Base-by-base conservation (phyloP, 1,140 invertebrate species). In the Steinernema feltiae region DNA sequence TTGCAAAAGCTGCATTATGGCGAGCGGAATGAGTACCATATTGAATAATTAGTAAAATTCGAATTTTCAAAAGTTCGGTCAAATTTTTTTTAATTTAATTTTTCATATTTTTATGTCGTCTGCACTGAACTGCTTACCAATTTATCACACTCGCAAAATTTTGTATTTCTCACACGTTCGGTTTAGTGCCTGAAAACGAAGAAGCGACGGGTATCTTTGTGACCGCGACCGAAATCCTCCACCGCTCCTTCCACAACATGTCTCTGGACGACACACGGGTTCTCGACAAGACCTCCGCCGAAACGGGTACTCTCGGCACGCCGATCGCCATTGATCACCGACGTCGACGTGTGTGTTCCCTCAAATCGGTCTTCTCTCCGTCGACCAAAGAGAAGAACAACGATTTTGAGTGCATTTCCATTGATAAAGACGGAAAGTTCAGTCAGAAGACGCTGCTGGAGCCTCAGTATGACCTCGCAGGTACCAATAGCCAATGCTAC, bases 181-280 rank as follows among this genome's bases (percentile, higher is more conserved):
- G 41, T n/a, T 46, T 46, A 46, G 53, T 63, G 53, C 53, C 53
- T 63, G 53, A 63, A 27, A 63, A 15, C 24, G 53, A 63, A 63
- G 53, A 63, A 63, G 53, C 53, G 24, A 63, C 53, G 53, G 53
- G 53, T 63, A 17, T 63, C 24, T 63, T 63, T 27, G 53, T 63
- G 3, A 63, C 53, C 15, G 7, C 53, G 12, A 15, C 53, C 24
- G 53, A 63, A 27, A 15, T 63, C 24, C 12, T 63, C 53, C 15
- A n/a, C 53, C 12, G 53, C 12, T 15, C 53, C 24, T 63, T 63
- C 53, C 24, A 63, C 53, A 27, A 27, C 53, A 27, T 17, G 24
- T 17, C 53, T 15, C 3, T 21, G 12, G 53, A 63, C 7, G 24
- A 63, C 24, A 17, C 53, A 3, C 53, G 24, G 53, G 53, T 63